Evolutionary conservation across 2,888 invertebrate species (phyloP).

Genomic region (Panzeria rudis): DNA sequence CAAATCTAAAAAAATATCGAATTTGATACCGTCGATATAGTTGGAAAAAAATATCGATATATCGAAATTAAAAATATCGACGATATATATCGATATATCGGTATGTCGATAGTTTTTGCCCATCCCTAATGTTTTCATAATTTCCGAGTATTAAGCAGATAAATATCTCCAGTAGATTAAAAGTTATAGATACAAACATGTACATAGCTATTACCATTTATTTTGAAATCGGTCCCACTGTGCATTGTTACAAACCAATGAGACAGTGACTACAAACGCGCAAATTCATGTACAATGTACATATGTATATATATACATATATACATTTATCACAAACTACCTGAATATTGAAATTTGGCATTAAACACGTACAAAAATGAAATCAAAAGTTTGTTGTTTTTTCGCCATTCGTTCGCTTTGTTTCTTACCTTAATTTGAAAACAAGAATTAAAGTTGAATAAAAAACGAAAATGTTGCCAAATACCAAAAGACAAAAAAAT

Average conservation of each 20-base stretch:
- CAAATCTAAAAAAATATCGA: no score
- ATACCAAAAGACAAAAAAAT: constrained; percentile 37
- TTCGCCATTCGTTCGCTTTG: constrained; percentile 18
- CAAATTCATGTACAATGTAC: no score
- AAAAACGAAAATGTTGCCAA: constrained; percentile 36
- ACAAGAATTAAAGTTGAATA: constrained; percentile 58
- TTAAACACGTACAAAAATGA: constrained; percentile 69
- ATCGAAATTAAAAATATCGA: no score
- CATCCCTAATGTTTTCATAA: no score
- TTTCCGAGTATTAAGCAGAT: no score
- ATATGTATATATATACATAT: neutral
- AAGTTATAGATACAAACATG: no score
- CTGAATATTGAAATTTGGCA: constrained; percentile 63
- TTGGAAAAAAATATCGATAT: no score
- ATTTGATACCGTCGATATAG: no score
- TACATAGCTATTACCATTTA: neutral
- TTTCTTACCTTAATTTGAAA: constrained; percentile 51
- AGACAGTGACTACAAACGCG: neutral
- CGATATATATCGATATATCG: no score
- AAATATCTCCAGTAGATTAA: no score
- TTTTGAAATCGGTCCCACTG: neutral
- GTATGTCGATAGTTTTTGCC: no score
- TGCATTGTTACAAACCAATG: constrained; percentile 19
- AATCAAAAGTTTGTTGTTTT: constrained; percentile 65
- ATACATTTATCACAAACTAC: neutral